Base-by-base conservation (phyloP, 2,888 invertebrate species). In the Calameuta idolon region DNA sequence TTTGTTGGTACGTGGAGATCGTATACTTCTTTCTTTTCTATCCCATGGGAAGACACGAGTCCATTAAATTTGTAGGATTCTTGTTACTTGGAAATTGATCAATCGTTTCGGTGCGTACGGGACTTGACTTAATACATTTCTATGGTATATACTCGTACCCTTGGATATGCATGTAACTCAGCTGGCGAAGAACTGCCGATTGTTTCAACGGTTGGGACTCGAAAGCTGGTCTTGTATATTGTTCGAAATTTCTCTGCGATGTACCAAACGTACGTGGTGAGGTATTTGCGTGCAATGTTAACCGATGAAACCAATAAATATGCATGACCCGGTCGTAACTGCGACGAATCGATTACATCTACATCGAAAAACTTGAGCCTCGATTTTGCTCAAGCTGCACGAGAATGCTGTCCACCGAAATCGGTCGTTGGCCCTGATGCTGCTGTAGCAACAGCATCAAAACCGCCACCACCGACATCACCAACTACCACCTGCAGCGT, bases 401-500 rank as follows among this genome's bases (percentile, higher is more conserved):
- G 78, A 75, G 77, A 79, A 80, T 79, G 78, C 71, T 78, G 79
- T 82, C 77, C 82, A 77, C 80, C 83, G 84, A 86, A 87, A 88
- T 88, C 86, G 87, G 85, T 85, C 84, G 82, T 79, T 85, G 82
- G 84, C 83, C 82, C 80, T 77, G 55, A 23, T 75, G 69, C 68
- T 77, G 81, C 76, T 75, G 75, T 80, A 83, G 81, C 78, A 76
- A 77, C 79, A 77, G 73, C 79, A 55, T 55, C 55, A 55, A 55
- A 55, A 55, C 55, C 23, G 77, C 55, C 69, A 76, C 79, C 77
- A 80, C 80, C 79, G 79, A 80, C 78, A 77, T 73, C 81, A 55
- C 76, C 77, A 69, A 40, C 75, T 55, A 82, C 87, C 86, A 88
- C 87, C 88, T 89, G 87, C 83, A 81, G 88, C 85, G 85, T 82